These are phyloP conservation scores for Willowsia nigromaculata DNA, from an alignment of 2,888 invertebrate species.

Conservation along the genomic window DNA sequence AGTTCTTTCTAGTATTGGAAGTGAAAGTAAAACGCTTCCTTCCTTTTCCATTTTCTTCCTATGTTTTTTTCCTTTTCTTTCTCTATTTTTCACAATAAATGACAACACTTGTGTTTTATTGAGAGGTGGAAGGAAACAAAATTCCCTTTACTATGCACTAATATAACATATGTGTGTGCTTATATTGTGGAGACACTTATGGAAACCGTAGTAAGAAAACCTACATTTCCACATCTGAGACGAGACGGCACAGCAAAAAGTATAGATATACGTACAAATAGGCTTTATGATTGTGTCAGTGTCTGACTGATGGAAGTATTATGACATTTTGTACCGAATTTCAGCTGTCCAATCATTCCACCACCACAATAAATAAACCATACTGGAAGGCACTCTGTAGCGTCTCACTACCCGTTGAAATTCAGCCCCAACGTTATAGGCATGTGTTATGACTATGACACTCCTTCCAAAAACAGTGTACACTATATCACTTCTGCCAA, in stretches of 20 bases:
- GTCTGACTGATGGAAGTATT: constrained; percentile 18
- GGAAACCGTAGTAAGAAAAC: neutral
- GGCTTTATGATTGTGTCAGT: neutral
- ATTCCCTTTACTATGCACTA: neutral
- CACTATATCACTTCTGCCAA: neutral
- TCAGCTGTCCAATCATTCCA: constrained; percentile 4
- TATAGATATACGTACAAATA: neutral
- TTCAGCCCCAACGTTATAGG: neutral
- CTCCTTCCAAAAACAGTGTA: neutral
- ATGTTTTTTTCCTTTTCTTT: neutral
- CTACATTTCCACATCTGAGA: neutral
- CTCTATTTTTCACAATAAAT: constrained; percentile 6
- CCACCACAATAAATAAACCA: neutral
- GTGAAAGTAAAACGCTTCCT: constrained; percentile 47
- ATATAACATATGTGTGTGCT: too few species aligned
- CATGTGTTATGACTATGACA: neutral
- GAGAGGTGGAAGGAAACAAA: constrained; percentile 4
- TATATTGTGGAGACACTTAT: neutral
- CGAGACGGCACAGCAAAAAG: neutral
- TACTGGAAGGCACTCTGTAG: neutral
- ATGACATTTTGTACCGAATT: constrained; percentile 11
- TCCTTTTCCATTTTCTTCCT: constrained; percentile 28
- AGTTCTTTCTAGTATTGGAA: too few species aligned
- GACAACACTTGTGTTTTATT: constrained; percentile 31
- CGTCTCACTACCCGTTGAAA: neutral